phyloP scores from a whole-genome alignment of 2,113 vertebrate species.

The Hypocryptadius cinnamomeus region DNA sequence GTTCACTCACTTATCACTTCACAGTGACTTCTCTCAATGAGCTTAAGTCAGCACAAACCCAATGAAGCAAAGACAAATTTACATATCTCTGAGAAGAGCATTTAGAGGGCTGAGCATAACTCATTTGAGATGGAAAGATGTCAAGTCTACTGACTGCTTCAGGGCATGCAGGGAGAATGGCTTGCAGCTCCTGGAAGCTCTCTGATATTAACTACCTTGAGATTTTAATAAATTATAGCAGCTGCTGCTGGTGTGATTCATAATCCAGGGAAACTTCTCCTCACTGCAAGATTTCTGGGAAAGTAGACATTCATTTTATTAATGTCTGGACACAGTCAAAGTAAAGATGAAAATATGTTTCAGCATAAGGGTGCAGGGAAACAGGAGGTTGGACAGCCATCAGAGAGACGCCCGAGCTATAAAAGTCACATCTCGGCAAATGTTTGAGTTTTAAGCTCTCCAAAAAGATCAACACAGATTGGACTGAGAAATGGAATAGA shows the following conservation, averaged over 20 bases:
- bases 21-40: background rate
- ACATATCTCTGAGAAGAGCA: background rate
- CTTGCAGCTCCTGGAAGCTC: constrained; percentile 5
- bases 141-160: background rate
- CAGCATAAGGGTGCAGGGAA: background rate
- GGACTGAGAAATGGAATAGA: background rate
- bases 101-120: background rate
- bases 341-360: constrained; percentile 25
- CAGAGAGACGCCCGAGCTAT: constrained; percentile 8
- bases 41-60: background rate
- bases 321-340: constrained; percentile 9
- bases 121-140: background rate
- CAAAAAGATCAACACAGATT: background rate
- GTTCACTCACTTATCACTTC: background rate
- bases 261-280: background rate
- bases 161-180: background rate
- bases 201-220: constrained; percentile 12
- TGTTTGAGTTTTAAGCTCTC: background rate
- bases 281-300: constrained; percentile 22
- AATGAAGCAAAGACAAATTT: background rate
- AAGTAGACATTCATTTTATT: constrained; percentile 15
- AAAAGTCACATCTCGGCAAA: background rate
- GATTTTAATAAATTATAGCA: constrained; percentile 26
- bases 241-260: constrained; percentile 11
- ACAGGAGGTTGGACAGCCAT: background rate